A percentile compares a stretch with the other conserved stretches of the same genome.
phyloP scores from a whole-genome alignment of 2,113 vertebrate species.

The Marmota monax region DNA sequence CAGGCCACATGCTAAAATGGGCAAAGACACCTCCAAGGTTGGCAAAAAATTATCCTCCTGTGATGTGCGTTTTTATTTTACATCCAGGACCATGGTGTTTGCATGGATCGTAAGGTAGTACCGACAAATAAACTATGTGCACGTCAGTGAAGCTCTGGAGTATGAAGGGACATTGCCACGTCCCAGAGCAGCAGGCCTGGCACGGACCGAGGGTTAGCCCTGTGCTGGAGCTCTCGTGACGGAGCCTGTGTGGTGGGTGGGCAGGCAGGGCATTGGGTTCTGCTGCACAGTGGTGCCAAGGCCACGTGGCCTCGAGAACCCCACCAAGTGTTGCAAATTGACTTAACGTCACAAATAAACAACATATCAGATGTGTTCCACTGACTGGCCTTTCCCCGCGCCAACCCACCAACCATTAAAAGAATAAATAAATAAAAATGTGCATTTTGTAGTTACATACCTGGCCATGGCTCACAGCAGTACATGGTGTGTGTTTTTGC shows the following conservation, averaged over 20 bases:
- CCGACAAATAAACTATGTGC: slow-evolving; percentile 13
- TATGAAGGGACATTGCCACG: background rate
- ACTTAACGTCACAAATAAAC: slow-evolving; percentile 53
- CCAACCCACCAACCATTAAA: background rate
- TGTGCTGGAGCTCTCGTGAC: background rate
- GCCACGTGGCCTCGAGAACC: background rate
- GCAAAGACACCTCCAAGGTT: slow-evolving; percentile 1
- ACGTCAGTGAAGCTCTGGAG: background rate
- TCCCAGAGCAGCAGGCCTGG: background rate
- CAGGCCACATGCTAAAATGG: slow-evolving; percentile 30
- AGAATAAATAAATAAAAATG: background rate
- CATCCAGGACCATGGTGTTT: slow-evolving; percentile 22
- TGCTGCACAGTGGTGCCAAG: fast-evolving
- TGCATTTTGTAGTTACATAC: background rate
- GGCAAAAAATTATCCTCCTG: background rate
- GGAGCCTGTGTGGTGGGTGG: fast-evolving
- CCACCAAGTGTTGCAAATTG: slow-evolving; percentile 2
- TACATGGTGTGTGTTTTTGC: background rate
- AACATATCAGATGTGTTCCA: slow-evolving; percentile 35
- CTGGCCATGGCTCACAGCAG: background rate
- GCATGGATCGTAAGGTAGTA: slow-evolving; percentile 19
- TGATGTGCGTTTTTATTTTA: background rate
- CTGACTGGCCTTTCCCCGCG: slow-evolving; percentile 21
- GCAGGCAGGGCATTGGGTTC: background rate
- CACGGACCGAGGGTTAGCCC: background rate